phyloP scores from a whole-genome alignment of 1,140 invertebrate genomes.

The Drosophila kohkoa region DNA sequence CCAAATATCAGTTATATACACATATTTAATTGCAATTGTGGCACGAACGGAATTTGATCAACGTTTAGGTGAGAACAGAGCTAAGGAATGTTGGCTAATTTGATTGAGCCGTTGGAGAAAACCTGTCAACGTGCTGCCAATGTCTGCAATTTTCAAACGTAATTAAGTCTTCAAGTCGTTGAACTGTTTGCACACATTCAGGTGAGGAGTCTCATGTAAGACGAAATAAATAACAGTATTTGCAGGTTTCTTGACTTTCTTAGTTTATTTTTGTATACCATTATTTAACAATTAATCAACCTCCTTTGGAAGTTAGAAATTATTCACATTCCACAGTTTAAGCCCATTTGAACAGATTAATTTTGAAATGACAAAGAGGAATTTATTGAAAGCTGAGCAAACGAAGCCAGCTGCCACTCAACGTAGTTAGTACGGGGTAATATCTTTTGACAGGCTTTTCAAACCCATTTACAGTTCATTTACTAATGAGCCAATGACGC shows the following conservation, averaged over 20 bases:
- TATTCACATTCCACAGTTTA: not conserved
- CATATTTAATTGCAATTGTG: constrained; percentile 18
- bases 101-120: constrained; percentile 2
- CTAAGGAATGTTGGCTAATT: not conserved
- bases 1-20: constrained; percentile 1
- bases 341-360: constrained; percentile 30
- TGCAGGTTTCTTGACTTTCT: not conserved
- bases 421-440: constrained; percentile 12
- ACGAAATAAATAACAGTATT: not conserved
- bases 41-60: constrained; percentile 11
- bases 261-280: too few relatives aligned
- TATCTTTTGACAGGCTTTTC: constrained; percentile 69
- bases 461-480: constrained; percentile 72
- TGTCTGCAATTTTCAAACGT: constrained; percentile 9
- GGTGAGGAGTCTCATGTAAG: not conserved
- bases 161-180: constrained; percentile 4
- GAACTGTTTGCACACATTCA: not conserved
- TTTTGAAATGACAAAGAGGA: constrained; percentile 32
- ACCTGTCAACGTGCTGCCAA: not conserved
- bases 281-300: not conserved
- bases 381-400: constrained; percentile 31
- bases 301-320: constrained; percentile 4
- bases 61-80: constrained; percentile 6
- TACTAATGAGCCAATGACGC: constrained; percentile 77
- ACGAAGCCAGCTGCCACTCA: constrained; percentile 25